Conservation (phyloP, 2,888 invertebrate genomes). For the Xanthia togata region DNA sequence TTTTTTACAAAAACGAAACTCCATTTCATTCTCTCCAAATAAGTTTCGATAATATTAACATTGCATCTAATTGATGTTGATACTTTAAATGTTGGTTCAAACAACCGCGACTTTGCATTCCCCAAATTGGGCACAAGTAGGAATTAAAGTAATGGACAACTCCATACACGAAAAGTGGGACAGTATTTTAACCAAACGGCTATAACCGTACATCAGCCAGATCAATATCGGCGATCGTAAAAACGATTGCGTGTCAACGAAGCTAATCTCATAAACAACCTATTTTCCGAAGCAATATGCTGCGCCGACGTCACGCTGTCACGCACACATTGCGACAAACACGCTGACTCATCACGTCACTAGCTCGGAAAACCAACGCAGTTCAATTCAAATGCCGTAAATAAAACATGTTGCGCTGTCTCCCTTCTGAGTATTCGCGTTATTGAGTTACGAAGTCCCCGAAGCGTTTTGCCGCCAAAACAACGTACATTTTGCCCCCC, state of each 20-base stretch:
- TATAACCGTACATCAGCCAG: constrained; percentile 38
- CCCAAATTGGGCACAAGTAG: constrained; percentile 16
- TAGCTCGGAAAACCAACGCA: constrained; percentile 80
- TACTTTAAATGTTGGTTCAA: too few relatives aligned
- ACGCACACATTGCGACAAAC: constrained; percentile 78
- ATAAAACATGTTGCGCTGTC: constrained; percentile 89
- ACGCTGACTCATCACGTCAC: constrained; percentile 76
- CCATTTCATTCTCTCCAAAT: background rate
- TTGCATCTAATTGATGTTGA: background rate
- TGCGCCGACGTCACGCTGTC: constrained; percentile 75
- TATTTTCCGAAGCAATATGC: constrained; percentile 74
- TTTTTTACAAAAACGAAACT: background rate
- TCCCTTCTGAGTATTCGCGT: constrained; percentile 86
- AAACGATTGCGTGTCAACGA: constrained; percentile 75
- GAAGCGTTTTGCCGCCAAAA: constrained; percentile 91
- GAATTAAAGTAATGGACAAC: constrained; percentile 27
- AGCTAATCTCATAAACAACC: constrained; percentile 73
- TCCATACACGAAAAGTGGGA: constrained; percentile 35
- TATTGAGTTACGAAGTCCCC: constrained; percentile 90
- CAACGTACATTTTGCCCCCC: constrained; percentile 90
- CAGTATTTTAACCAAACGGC: constrained; percentile 23
- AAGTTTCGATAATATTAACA: background rate
- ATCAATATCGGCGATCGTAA: constrained; percentile 59
- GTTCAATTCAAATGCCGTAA: constrained; percentile 89
- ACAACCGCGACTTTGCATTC: background rate